These are phyloP conservation scores for Halichoeres trimaculatus DNA, from an alignment of 2,113 vertebrate species.

Conservation along the genomic window DNA sequence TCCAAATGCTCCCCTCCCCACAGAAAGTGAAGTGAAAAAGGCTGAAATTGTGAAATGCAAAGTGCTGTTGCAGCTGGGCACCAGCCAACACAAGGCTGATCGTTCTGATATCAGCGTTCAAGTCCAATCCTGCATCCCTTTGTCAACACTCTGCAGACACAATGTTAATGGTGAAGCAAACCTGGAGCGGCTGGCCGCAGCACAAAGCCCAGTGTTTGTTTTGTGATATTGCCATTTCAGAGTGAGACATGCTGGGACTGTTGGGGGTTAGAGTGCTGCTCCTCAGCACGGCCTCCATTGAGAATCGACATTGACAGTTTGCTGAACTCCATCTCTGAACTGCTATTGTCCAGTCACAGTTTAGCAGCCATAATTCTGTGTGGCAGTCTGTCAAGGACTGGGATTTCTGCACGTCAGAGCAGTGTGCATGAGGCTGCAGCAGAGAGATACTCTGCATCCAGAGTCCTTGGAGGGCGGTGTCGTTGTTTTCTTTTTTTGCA, in stretches of 20 bases:
- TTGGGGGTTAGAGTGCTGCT: background rate
- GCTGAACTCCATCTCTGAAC: background rate
- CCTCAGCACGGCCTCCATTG: background rate
- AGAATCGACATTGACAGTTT: background rate
- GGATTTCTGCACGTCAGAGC: background rate
- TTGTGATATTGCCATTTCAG: conserved; percentile 28
- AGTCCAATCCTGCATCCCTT: background rate
- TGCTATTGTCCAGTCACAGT: background rate
- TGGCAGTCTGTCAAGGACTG: background rate
- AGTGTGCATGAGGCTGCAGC: background rate
- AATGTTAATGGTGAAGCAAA: conserved; percentile 14
- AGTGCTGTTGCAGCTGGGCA: conserved; percentile 1
- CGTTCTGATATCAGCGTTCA: conserved; percentile 10
- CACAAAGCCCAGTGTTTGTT: conserved; percentile 34
- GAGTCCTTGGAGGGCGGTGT: background rate
- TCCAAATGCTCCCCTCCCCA: background rate
- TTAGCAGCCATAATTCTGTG: background rate
- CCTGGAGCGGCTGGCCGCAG: conserved; percentile 9
- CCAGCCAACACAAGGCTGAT: conserved; percentile 3
- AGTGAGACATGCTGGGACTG: conserved; percentile 7
- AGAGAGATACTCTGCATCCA: background rate
- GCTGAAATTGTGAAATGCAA: conserved; percentile 5
- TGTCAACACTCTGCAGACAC: conserved; percentile 29
- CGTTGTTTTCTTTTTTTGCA: background rate
- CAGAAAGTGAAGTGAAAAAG: background rate